Base-by-base conservation (phyloP, 2,113 vertebrate species). In the Hymenochirus boettgeri region DNA sequence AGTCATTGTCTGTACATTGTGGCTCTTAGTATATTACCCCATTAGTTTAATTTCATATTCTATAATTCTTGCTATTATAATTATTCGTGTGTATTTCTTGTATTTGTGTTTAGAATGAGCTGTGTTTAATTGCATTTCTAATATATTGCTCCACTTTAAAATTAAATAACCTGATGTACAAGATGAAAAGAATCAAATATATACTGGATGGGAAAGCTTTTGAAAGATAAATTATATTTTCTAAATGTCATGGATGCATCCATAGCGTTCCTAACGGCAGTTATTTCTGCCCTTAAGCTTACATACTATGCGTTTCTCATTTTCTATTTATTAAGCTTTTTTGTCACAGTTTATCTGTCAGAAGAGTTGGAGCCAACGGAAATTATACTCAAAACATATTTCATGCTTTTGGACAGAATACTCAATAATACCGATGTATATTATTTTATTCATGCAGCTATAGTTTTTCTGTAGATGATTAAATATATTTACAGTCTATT, bases 291-390 rank as follows among this genome's bases (percentile, higher is more conserved):
- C 39, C 39, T 42, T 42, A 42, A 42, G 39, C 39, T 42, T 42
- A 42, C 39, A 42, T 42, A 42, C 39, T 17, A 42, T 18, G 39
- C 39, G n/a, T 17, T 12, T 42, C 39, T 15, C 39, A 42, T 42
- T 42, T 42, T 42, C 39, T n/a, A 42, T 42, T 42, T 42, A 42
- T 42, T 42, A 42, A 42, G 39, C 39, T 42, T 42, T 42, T 42
- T 42, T 42, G 39, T 42, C 39, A 42, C 17, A 42, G 39, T 42
- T 42, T 42, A 42, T 42, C 13, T 42, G 39, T 42, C 39, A 42
- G 39, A 42, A 42, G 39, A 42, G 39, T 42, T 42, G 39, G 39
- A 42, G 39, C 13, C 2, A 42, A 42, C 39, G 15, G 13, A 42
- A n/a, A 42, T 42, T 42, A 42, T 15, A 15, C 7, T 15, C 13